Conservation (phyloP, 2,113 vertebrate species). For the Orthochromis indermauri region DNA sequence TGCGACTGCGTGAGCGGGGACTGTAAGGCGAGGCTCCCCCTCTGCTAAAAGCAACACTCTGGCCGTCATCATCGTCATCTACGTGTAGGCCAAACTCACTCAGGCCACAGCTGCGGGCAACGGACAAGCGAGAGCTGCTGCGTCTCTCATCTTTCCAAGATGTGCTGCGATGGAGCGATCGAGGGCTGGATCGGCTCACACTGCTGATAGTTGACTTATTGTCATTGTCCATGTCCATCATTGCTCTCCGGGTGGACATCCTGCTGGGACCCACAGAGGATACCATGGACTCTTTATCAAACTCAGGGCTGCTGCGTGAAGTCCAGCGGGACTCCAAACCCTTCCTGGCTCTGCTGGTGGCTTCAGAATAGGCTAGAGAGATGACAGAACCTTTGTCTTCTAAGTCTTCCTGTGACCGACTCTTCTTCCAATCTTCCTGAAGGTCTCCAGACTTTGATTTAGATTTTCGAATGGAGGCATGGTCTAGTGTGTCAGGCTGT, state of each 20-base stretch:
- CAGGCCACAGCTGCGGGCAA: slow-evolving; percentile 76
- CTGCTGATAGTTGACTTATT: slow-evolving; percentile 76
- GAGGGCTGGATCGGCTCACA: slow-evolving; percentile 77
- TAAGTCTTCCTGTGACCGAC: slow-evolving; percentile 49
- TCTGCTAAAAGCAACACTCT: slow-evolving; percentile 70
- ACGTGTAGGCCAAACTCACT: slow-evolving; percentile 72
- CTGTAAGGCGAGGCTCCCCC: slow-evolving; percentile 67
- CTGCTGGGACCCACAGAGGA: slow-evolving; percentile 78
- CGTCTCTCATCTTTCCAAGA: slow-evolving; percentile 76
- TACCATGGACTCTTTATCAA: slow-evolving; percentile 75
- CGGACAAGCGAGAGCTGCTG: slow-evolving; percentile 71
- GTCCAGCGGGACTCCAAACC: slow-evolving; percentile 85
- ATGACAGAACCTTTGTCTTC: slow-evolving; percentile 76
- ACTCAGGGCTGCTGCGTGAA: slow-evolving; percentile 69
- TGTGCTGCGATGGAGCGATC: slow-evolving; percentile 71
- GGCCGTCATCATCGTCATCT: slow-evolving; percentile 69
- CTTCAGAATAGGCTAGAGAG: slow-evolving; percentile 78
- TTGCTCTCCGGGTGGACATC: slow-evolving; percentile 70
- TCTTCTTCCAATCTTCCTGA: slow-evolving; percentile 65
- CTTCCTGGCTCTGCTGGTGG: slow-evolving; percentile 72
- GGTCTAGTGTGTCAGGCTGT: slow-evolving; percentile 74
- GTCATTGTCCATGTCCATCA: slow-evolving; percentile 75
- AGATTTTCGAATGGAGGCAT: slow-evolving; percentile 70
- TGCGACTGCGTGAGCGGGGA: slow-evolving; percentile 77
- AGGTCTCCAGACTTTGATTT: slow-evolving; percentile 59